Conservation (phyloP, 1,140 invertebrate species). For the Pemphigus obesinymphae region DNA sequence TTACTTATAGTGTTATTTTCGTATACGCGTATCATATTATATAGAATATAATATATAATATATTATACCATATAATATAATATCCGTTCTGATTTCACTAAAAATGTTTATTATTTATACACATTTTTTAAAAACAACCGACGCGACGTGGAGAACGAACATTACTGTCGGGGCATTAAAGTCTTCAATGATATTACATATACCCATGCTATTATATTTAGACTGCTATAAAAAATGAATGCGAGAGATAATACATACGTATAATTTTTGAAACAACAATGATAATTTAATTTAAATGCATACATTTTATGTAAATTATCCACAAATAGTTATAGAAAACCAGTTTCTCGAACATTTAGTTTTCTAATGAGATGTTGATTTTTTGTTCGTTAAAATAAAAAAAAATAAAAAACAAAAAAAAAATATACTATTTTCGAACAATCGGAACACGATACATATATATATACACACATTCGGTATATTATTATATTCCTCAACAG, state of each 20-base stretch:
- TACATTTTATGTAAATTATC: not conserved
- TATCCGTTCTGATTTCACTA: no score
- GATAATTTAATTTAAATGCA: not conserved
- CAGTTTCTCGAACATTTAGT: not conserved
- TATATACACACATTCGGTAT: not conserved
- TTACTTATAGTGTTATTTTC: no score
- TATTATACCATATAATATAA: no score
- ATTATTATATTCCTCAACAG: not conserved
- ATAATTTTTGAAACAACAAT: not conserved
- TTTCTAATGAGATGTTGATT: not conserved
- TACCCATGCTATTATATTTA: not conserved
- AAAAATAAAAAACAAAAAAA: not conserved
- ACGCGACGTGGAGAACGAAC: no score
- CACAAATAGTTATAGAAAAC: not conserved
- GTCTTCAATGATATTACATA: not conserved
- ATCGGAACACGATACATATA: not conserved
- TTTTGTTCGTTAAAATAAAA: not conserved
- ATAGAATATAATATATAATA: no score
- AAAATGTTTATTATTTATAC: no score
- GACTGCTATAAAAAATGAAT: not conserved
- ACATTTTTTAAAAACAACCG: no score
- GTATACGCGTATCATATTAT: no score
- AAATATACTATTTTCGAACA: not conserved
- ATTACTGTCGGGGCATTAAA: not conserved
- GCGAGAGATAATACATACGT: not conserved